These are phyloP conservation scores for Trematocara zebra DNA, from an alignment of 2,113 vertebrate species.

Conservation along the genomic window DNA sequence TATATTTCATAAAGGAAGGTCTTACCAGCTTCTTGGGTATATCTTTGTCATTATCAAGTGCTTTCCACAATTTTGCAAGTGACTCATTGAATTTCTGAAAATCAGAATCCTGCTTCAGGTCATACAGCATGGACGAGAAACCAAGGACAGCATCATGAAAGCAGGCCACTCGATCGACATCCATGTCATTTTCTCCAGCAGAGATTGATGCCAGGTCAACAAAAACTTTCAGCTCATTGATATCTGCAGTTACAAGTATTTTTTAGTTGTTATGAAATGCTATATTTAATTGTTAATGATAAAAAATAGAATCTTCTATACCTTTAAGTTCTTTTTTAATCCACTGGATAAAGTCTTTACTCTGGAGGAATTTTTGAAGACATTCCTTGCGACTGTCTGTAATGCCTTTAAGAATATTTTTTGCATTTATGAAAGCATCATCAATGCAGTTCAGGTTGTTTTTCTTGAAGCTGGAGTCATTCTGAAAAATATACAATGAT, in stretches of 20 bases:
- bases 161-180: conserved; percentile 85
- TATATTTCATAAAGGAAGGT: not conserved
- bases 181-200: conserved; percentile 88
- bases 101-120: conserved; percentile 56
- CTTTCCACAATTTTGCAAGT: conserved; percentile 80
- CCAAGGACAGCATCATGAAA: conserved; percentile 86
- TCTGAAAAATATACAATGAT: conserved; percentile 53
- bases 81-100: conserved; percentile 68
- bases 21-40: conserved; percentile 82
- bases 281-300: not conserved
- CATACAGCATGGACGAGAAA: conserved; percentile 80
- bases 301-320: conserved; percentile 14
- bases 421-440: conserved; percentile 64
- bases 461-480: conserved; percentile 53
- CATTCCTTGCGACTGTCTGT: conserved; percentile 60
- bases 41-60: conserved; percentile 78
- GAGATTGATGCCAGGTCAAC: conserved; percentile 91
- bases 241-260: conserved; percentile 60
- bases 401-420: conserved; percentile 68
- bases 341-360: conserved; percentile 77
- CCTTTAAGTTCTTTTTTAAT: conserved; percentile 79
- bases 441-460: conserved; percentile 53
- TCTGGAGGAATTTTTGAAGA: conserved; percentile 66
- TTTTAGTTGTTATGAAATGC: not conserved
- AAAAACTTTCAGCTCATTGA: conserved; percentile 86